A percentile compares a stretch with the other conserved stretches of the same genome.
phyloP scores from a whole-genome alignment of 2,797 vertebrate species.

The Fundulus diaphanus region DNA sequence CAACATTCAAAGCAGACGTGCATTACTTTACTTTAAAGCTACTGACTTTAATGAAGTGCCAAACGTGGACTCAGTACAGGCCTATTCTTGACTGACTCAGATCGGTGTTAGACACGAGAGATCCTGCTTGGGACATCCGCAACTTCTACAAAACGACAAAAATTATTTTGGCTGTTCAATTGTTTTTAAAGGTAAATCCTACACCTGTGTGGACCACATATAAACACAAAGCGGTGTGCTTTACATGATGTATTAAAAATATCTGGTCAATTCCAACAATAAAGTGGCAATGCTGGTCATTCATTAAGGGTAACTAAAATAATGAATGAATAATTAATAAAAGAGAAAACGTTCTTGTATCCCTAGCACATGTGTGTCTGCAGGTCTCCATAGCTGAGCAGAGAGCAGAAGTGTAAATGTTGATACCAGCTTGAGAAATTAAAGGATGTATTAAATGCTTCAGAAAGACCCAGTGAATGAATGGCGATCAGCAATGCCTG shows the following conservation, averaged over 20 bases:
- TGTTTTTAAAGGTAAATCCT: background rate
- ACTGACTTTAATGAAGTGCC: background rate
- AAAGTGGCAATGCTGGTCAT: background rate
- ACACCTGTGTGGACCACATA: background rate
- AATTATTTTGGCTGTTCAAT: background rate
- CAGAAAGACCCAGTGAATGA: background rate
- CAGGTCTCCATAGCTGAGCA: background rate
- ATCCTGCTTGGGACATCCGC: no score
- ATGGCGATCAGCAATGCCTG: background rate
- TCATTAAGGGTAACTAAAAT: no score
- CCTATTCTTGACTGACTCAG: background rate
- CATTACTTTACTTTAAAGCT: no score
- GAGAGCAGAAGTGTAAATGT: background rate
- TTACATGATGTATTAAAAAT: background rate
- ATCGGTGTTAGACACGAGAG: background rate
- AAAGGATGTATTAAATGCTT: background rate
- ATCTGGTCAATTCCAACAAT: background rate
- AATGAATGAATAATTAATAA: no score
- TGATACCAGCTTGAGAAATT: background rate
- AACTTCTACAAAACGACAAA: background rate
- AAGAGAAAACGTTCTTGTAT: background rate
- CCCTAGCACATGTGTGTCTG: background rate
- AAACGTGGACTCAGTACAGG: background rate
- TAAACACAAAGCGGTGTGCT: background rate
- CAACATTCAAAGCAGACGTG: background rate